These are phyloP conservation scores for Latheticus oryzae DNA, from an alignment of 2,888 invertebrate genomes.

Conservation along the genomic window DNA sequence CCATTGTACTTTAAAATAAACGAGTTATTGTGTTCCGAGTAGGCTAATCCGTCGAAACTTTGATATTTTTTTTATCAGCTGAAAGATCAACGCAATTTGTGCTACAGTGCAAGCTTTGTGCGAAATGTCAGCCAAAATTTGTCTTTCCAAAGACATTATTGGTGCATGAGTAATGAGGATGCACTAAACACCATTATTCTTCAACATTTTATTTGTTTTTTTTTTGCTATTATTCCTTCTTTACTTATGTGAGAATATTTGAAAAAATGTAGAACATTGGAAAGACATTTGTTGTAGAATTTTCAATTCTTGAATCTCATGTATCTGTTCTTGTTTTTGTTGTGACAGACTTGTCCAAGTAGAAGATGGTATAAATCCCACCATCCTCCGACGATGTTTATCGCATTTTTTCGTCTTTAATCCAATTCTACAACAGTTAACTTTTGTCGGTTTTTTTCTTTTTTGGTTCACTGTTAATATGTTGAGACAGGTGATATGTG, in stretches of 20 bases:
- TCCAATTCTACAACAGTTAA: constrained; percentile 27
- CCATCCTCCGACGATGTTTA: constrained; percentile 20
- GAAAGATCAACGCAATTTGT: constrained; percentile 11
- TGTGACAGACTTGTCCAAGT: constrained; percentile 32
- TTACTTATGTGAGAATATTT: not conserved
- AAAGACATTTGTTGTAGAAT: constrained; percentile 16
- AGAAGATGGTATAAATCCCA: constrained; percentile 22
- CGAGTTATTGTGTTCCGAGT: constrained; percentile 12
- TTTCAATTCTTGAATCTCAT: constrained; percentile 7
- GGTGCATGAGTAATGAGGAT: not conserved
- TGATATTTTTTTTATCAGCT: constrained; percentile 12
- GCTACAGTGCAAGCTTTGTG: constrained; percentile 13
- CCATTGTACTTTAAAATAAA: constrained; percentile 9
- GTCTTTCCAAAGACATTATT: not conserved
- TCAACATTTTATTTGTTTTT: not conserved
- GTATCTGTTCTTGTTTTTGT: constrained; percentile 21
- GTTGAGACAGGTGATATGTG: constrained; percentile 40
- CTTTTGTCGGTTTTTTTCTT: constrained; percentile 17
- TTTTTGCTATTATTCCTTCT: not conserved
- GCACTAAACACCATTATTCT: not conserved
- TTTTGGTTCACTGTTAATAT: constrained; percentile 25
- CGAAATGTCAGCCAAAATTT: constrained; percentile 18
- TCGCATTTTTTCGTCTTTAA: constrained; percentile 27
- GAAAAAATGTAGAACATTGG: not conserved
- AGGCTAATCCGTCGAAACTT: constrained; percentile 18